Base-by-base conservation (phyloP, 2,888 invertebrate species). In the Lacanobia wlatinum region DNA sequence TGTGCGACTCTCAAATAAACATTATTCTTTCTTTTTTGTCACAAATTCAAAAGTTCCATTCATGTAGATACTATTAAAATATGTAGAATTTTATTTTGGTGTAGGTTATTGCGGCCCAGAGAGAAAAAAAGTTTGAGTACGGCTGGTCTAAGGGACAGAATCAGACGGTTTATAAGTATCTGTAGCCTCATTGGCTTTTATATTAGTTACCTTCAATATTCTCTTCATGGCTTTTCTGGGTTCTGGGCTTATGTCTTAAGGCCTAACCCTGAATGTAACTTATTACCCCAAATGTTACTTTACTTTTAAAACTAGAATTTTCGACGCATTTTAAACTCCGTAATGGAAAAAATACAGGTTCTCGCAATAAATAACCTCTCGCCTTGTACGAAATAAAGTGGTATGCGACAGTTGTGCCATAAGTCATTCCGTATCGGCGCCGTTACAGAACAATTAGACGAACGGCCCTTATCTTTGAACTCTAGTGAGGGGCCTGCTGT, bases 391-490 rank as follows among this genome's bases (percentile, higher is more conserved):
- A 82, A 77, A 85, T 85, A 82, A 74, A 77, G 77, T 79, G 84
- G 79, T 82, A 70, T 73, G 83, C 78, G 80, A 84, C 80, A 87
- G 87, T 83, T 79, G 85, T 65, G 81, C 84, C 80, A 87, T 90
- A 88, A 88, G 82, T 90, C 89, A 89, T 84, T 84, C 81, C 76
- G 88, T 92, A 92, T 92, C 92, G 84, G 74, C 82, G 83, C 91
- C 92, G 93, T 94, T 93, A 93, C 92, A 84, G 88, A 88, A 92
- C 93, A 93, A 94, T 94, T 94, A 94, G 92, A 91, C 90, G 90
- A 92, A 91, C 92, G 91, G 88, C 83, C 75, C 86, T 91, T 93
- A 92, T 93, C 91, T 78, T 58, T 62, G 70, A 63, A 68, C 73
- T 77, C 50, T 81, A 80, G 80, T 70, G 83, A 70, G 70, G 78